Conservation (phyloP, 2,797 vertebrate species). For the Siniperca scherzeri region DNA sequence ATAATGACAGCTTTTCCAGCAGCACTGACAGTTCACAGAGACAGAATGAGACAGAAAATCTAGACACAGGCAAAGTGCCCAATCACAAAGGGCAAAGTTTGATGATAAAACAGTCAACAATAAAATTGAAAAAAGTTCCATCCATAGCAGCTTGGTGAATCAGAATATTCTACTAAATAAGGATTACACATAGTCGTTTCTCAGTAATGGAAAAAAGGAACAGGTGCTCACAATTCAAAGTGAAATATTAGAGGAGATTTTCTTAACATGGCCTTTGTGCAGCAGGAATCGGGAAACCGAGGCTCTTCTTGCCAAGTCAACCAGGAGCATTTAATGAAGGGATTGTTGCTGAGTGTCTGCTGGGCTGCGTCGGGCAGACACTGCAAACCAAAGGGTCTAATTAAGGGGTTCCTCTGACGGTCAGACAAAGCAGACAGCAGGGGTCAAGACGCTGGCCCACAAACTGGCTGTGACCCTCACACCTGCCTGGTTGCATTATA, state of each 20-base stretch:
- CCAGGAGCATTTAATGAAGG: constrained; percentile 85
- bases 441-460: constrained; percentile 77
- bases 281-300: constrained; percentile 51
- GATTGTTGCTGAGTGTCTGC: constrained; percentile 71
- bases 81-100: neutral
- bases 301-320: constrained; percentile 76
- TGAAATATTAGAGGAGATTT: constrained; percentile 53
- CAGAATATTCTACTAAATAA: constrained; percentile 4
- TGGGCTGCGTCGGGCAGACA: constrained; percentile 64
- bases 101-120: neutral
- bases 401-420: constrained; percentile 80
- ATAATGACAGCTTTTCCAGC: neutral
- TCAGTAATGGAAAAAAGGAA: neutral
- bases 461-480: constrained; percentile 83
- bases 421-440: constrained; percentile 80
- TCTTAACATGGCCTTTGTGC: constrained; percentile 62
- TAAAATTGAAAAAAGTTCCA: neutral
- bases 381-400: constrained; percentile 76
- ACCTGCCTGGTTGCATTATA: constrained; percentile 82
- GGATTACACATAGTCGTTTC: neutral
- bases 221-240: constrained; percentile 48
- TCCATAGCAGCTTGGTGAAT: constrained; percentile 16
- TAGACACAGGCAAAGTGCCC: neutral
- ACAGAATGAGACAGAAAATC: neutral
- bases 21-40: neutral